Percentiles rank a stretch among this genome's conserved stretches.
These are phyloP conservation scores for Vollenhovia emeryi DNA, from an alignment of 1,140 invertebrate species.

Conservation along the genomic window DNA sequence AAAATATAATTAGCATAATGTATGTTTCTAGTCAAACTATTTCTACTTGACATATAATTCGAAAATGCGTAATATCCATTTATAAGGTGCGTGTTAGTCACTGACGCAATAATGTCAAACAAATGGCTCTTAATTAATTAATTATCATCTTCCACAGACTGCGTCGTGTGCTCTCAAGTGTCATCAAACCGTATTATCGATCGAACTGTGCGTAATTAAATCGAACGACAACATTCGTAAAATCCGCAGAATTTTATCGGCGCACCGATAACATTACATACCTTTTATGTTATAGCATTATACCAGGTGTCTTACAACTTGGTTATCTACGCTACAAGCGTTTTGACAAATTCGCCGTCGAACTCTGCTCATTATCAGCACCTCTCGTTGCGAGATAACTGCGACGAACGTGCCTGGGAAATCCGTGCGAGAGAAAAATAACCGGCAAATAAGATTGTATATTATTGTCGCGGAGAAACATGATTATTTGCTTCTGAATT, in stretches of 20 bases:
- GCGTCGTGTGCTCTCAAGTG: neutral
- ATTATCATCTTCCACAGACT: constrained; percentile 17
- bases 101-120: constrained; percentile 22
- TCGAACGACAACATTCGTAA: neutral
- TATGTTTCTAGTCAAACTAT: neutral
- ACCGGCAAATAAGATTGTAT: constrained; percentile 8
- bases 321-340: neutral
- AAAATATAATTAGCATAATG: constrained; percentile 6
- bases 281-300: neutral
- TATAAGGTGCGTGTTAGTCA: neutral
- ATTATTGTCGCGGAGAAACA: constrained; percentile 28
- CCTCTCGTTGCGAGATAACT: constrained; percentile 11
- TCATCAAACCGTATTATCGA: constrained; percentile 22
- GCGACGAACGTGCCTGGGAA: neutral
- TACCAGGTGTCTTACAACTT: neutral
- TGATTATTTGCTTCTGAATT: constrained; percentile 39
- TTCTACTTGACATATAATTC: neutral
- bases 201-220: neutral
- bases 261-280: neutral
- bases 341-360: neutral
- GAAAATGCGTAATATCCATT: constrained; percentile 14
- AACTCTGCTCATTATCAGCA: constrained; percentile 3
- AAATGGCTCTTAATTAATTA: constrained; percentile 49
- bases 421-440: neutral
- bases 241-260: neutral